Evolutionary conservation across 2,797 vertebrate species (phyloP), one percentile per base, ranked within the genome.

Genomic region (Coccyzus lansbergi): DNA sequence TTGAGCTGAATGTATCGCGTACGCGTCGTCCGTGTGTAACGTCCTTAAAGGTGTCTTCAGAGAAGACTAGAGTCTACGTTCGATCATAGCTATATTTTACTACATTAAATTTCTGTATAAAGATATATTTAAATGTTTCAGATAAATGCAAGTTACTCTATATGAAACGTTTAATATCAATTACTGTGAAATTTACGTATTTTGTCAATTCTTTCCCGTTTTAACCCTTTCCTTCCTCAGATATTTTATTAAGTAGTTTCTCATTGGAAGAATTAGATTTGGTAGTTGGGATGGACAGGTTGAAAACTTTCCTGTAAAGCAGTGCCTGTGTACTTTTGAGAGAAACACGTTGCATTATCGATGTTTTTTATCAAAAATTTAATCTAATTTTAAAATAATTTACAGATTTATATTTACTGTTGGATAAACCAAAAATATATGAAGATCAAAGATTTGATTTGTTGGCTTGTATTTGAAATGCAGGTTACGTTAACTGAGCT

Each of bases 71-170:
- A 99, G 98, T 98, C 98, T 98, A 98, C 98, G 95, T 93, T 98
- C 98, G 98, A 98, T 96, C 97, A 98, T 98, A 98, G 98, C 98
- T 99, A 98, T 99, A 99, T 99, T 98, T 98, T 98, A 98, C 97
- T 98, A 98, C 96, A 97, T 97, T 97, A 97, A 98, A 97, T 96
- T 95, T 97, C 98, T 99, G 98, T 98, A 98, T 98, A 99, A 98
- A 99, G 97, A 98, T 98, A 98, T 99, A 99, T 98, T 99, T 98
- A 98, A 98, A 97, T 98, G 98, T 98, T 98, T 98, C 98, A 98
- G 98, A 97, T 97, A 97, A 98, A 98, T 97, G 98, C 98, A 98
- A 98, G 97, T 98, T 98, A 98, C 98, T 98, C 97, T 98, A 98
- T 98, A 98, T 96, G 95, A 98, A 98, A 97, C 96, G 95, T 97